phyloP scores from a whole-genome alignment of 2,113 vertebrate species.

The Periophthalmodon schlosseri region DNA sequence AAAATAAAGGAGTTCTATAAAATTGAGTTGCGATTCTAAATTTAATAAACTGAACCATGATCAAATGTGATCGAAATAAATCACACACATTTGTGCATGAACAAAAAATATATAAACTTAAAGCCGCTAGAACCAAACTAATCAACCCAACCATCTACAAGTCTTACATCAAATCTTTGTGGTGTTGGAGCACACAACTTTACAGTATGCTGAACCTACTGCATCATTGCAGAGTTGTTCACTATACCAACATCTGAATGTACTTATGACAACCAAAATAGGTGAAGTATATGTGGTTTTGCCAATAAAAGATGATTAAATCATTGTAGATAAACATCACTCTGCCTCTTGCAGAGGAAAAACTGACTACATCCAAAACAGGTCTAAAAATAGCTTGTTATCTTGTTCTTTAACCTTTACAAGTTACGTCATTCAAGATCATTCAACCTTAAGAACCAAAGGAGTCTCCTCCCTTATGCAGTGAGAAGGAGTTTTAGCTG shows the following conservation, averaged over 20 bases:
- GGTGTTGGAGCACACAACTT: not conserved
- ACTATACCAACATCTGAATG: not conserved
- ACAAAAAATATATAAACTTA: not conserved
- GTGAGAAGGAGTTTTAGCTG: no score
- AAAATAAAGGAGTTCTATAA: conserved; percentile 1
- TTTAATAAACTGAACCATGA: conserved; percentile 14
- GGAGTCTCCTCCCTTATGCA: no score
- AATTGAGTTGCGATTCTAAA: not conserved
- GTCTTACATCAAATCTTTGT: not conserved
- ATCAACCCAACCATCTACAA: not conserved
- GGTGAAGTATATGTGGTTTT: no score
- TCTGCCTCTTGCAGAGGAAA: not conserved
- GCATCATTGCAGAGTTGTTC: not conserved
- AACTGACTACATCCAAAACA: not conserved
- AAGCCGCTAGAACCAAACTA: not conserved
- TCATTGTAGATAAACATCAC: not conserved
- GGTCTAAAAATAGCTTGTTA: not conserved
- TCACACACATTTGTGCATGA: conserved; percentile 18
- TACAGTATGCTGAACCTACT: not conserved
- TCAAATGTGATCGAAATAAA: conserved; percentile 33
- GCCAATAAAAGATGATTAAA: not conserved
- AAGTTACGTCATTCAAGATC: no score
- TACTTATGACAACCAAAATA: not conserved
- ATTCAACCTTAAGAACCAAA: not conserved
- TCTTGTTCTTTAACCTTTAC: no score